Percentiles rank a stretch among this genome's conserved stretches.
These are phyloP conservation scores for Canis aureus DNA, from an alignment of 2,113 vertebrate genomes.

Conservation along the genomic window DNA sequence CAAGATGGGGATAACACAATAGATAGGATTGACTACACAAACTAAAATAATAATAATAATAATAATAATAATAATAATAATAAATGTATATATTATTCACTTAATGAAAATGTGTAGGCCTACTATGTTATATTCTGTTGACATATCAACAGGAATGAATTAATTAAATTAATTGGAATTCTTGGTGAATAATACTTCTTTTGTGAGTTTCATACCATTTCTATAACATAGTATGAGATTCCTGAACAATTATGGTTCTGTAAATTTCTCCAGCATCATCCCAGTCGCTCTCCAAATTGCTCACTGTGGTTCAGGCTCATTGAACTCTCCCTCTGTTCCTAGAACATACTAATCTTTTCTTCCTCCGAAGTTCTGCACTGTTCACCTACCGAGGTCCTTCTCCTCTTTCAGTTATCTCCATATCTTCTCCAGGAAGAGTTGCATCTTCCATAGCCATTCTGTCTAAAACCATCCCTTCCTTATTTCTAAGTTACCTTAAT, in stretches of 20 bases:
- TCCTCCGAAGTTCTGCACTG: background rate
- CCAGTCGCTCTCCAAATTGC: background rate
- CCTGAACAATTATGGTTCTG: background rate
- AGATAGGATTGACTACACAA: background rate
- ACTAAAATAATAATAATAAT: too few species aligned
- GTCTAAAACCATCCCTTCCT: background rate
- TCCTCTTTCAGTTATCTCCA: background rate
- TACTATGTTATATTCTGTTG: background rate
- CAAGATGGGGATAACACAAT: background rate
- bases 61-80: too few species aligned
- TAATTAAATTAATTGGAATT: background rate
- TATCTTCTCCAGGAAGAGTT: background rate
- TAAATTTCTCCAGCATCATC: background rate
- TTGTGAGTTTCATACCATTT: background rate
- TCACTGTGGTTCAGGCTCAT: background rate
- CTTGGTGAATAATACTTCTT: background rate
- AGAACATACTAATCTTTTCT: background rate
- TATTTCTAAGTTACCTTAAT: background rate
- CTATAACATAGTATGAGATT: background rate
- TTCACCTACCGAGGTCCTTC: background rate
- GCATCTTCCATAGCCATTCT: rapidly evolving
- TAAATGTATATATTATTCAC: too few species aligned
- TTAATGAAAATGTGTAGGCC: background rate
- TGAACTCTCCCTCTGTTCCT: background rate
- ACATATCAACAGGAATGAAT: background rate